phyloP scores from a whole-genome alignment of 2,797 vertebrate species.

The Melopsittacus undulatus region DNA sequence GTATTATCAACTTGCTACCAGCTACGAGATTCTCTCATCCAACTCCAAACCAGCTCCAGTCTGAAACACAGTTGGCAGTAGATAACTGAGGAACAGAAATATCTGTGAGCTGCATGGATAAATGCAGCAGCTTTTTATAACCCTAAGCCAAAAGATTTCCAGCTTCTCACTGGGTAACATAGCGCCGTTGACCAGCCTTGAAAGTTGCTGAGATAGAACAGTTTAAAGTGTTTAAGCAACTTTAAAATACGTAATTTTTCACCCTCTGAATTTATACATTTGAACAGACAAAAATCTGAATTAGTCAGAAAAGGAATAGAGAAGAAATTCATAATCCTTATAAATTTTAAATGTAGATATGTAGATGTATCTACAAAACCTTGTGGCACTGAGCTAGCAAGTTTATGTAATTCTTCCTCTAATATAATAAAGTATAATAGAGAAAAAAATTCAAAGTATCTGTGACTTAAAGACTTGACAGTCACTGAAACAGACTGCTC shows the following conservation, averaged over 20 bases:
- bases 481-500: constrained; percentile 24
- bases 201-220: not conserved
- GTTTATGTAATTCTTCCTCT: not conserved
- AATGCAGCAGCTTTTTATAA: not conserved
- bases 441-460: not conserved
- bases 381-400: not conserved
- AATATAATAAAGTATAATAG: not conserved
- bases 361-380: not conserved
- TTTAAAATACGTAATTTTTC: not conserved
- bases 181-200: not conserved
- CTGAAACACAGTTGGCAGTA: not conserved
- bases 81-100: not conserved
- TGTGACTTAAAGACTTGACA: constrained; percentile 6
- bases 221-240: not conserved
- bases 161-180: not conserved
- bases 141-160: not conserved
- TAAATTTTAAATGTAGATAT: not conserved
- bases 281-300: not conserved
- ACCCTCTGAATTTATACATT: not conserved
- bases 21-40: not conserved
- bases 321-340: not conserved
- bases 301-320: not conserved
- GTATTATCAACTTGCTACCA: not conserved
- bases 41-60: not conserved
- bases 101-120: not conserved